Conservation (phyloP, 1,140 invertebrate species). For the Oedothorax gibbosus region DNA sequence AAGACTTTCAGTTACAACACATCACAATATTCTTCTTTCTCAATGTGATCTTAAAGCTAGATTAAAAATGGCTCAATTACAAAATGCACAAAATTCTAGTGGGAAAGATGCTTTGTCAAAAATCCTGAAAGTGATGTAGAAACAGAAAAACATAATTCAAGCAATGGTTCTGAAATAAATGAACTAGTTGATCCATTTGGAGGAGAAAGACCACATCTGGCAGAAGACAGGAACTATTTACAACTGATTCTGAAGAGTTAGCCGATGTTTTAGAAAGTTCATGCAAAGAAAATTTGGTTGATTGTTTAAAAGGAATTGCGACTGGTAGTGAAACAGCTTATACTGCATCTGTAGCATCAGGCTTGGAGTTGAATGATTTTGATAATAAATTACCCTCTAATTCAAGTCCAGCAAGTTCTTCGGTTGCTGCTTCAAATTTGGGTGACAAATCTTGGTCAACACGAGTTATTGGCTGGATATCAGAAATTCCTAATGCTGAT, state of each 20-base stretch:
- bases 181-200: not conserved
- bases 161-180: not conserved
- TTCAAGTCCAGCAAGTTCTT: not conserved
- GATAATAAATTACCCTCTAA: not conserved
- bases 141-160: not conserved
- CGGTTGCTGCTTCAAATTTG: not conserved
- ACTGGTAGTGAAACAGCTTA: not conserved
- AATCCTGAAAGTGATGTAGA: not conserved
- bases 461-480: slow-evolving; percentile 13
- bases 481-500: slow-evolving; percentile 10
- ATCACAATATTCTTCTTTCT: slow-evolving; percentile 52
- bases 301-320: slow-evolving; percentile 18
- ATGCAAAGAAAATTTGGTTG: slow-evolving; percentile 7
- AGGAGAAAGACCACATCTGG: not conserved
- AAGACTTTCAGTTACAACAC: slow-evolving; percentile 31
- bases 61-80: slow-evolving; percentile 20
- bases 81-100: not conserved
- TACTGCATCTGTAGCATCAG: not conserved
- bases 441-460: slow-evolving; percentile 5
- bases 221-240: not conserved
- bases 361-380: not conserved
- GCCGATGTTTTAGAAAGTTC: slow-evolving; percentile 10
- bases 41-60: slow-evolving; percentile 46
- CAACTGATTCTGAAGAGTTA: slow-evolving; percentile 16
- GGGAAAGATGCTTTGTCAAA: not conserved